Evolutionary conservation across 1,140 invertebrate species (phyloP).

Genomic region (Calliphora vicina): DNA sequence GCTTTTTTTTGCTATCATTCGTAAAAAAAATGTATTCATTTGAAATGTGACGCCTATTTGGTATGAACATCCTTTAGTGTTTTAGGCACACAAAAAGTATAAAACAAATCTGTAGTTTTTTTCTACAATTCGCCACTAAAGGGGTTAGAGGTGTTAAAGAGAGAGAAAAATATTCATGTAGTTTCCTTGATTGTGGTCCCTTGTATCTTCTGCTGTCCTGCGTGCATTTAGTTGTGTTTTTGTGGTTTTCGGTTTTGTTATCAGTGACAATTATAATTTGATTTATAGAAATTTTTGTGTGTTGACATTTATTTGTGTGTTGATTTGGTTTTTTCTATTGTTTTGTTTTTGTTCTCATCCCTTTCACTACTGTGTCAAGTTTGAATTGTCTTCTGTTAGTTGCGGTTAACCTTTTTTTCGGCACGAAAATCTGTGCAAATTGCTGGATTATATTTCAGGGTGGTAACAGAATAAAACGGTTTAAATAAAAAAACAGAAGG

Average conservation of each 20-base stretch:
- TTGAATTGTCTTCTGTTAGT: not conserved
- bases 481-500: not conserved
- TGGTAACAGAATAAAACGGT: not conserved
- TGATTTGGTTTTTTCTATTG: not conserved
- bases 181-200: not conserved
- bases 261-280: constrained; percentile 31
- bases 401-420: constrained; percentile 21
- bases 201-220: not conserved
- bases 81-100: not conserved
- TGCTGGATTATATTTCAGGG: not conserved
- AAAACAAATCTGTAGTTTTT: not conserved
- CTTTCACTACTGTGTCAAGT: not conserved
- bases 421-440: constrained; percentile 21
- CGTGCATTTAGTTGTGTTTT: not conserved
- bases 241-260: not conserved
- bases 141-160: not conserved
- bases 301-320: constrained; percentile 33
- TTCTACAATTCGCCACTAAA: not conserved
- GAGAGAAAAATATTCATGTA: not conserved
- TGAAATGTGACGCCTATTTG: constrained; percentile 16
- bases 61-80: not conserved
- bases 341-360: not conserved
- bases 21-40: not conserved
- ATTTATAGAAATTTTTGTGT: constrained; percentile 29
- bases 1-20: not conserved